Conservation (phyloP, 2,797 vertebrate genomes). For the Malurus leucopterus region DNA sequence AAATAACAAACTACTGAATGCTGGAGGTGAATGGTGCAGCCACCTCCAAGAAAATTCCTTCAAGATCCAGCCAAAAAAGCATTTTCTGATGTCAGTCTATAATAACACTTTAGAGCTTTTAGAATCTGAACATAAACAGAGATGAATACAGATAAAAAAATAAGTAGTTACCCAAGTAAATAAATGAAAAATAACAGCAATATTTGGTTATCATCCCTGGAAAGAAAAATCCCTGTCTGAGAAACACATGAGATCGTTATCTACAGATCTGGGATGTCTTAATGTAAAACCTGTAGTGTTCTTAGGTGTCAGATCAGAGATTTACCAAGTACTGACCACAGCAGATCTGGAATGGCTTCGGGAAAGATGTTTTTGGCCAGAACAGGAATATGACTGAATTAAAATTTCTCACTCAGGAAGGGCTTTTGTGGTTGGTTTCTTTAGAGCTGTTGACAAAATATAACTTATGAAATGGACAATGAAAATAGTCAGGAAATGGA, state of each 20-base stretch:
- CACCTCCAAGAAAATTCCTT: not conserved
- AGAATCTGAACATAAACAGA: not conserved
- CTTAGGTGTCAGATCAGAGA: not conserved
- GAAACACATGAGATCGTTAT: not conserved
- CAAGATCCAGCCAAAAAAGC: not conserved
- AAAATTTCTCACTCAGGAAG: not conserved
- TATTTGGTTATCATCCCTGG: not conserved
- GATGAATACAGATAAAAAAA: not conserved
- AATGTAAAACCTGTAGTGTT: not conserved
- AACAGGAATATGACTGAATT: not conserved
- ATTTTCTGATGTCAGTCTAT: not conserved
- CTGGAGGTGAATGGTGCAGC: not conserved
- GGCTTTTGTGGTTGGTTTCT: not conserved
- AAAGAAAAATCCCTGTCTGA: not conserved
- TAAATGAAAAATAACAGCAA: not conserved
- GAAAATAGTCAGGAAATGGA: not conserved
- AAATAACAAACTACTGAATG: not conserved
- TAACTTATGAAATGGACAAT: not conserved
- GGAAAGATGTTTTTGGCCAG: not conserved
- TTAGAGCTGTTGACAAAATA: not conserved
- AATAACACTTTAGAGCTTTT: not conserved
- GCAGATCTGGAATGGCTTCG: not conserved
- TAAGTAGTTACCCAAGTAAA: not conserved
- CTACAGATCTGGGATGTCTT: not conserved
- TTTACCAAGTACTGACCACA: not conserved